Evolutionary conservation across 2,797 vertebrate genomes (phyloP), one percentile per base, ranked within the genome.

Genomic region (Sebastes itinus): DNA sequence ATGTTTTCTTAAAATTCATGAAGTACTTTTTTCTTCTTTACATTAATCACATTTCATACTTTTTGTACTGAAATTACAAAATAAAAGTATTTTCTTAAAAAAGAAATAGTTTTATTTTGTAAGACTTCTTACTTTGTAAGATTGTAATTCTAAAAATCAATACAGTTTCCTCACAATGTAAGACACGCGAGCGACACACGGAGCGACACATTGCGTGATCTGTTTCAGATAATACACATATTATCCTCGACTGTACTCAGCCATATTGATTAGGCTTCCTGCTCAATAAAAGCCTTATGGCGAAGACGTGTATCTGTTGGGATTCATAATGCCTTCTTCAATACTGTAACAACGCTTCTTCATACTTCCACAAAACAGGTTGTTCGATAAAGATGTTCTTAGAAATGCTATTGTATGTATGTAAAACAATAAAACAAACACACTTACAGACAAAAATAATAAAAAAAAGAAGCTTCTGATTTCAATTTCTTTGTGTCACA

Each of bases 241-340:
- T 88, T 87, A 88, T 92, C 87, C 91, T 81, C 65, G 23, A 71
- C 77, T 62, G 27, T 10, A 72, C 92, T 92, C 92, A 91, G 93
- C 89, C 90, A 79, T 95, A 96, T 95, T 94, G 95, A 97, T 95
- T 94, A 95, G 92, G 83, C 91, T 93, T 92, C 89, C 49, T 81
- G 71, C 61, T 90, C 83, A 85, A 84, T 91, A 85, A 76, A 59
- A 96, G 82, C 90, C 87, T 83, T 78, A 63, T 85, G 87, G 64
- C 20, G 5, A n/a, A 46, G 46, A 62, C 2, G 28, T 30, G 52
- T 23, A 52, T 63, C 59, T 59, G 27, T 11, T 46, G 4, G 16
- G 68, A 72, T 35, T 27, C 18, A 30, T 78, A 9, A 80, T 30
- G 30, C 32, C 23, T 32, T 63, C 18, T 33, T 75, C 58, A 38